These are phyloP conservation scores for Anarhynchus alexandrinus DNA, from an alignment of 2,113 vertebrate genomes.

Conservation along the genomic window DNA sequence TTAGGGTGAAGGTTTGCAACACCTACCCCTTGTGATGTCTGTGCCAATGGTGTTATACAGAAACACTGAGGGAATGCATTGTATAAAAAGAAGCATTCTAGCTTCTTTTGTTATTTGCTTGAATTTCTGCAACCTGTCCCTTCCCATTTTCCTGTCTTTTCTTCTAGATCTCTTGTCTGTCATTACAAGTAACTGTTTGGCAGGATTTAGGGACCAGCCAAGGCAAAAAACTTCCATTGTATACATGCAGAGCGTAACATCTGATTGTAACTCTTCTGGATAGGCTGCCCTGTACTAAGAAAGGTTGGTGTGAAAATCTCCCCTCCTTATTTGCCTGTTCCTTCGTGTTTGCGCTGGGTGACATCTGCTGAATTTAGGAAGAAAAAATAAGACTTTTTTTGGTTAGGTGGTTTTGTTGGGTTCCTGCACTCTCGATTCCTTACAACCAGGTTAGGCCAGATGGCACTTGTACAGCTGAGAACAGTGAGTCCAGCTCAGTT, in stretches of 20 bases:
- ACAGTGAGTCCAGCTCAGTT: rapidly evolving
- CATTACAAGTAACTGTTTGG: neutral
- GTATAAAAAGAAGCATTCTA: neutral
- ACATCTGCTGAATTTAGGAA: neutral
- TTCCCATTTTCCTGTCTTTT: neutral
- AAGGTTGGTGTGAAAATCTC: neutral
- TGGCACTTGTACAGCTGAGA: neutral
- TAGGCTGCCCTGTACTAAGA: neutral
- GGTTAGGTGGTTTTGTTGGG: neutral
- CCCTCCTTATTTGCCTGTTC: neutral
- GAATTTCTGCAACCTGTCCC: neutral
- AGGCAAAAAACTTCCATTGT: neutral
- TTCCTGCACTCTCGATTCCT: neutral
- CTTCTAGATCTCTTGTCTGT: neutral
- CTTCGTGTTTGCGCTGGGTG: neutral
- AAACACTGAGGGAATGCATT: neutral
- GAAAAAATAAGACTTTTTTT: neutral
- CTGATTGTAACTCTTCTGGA: neutral
- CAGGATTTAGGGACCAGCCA: neutral
- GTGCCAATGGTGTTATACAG: neutral
- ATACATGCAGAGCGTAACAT: neutral
- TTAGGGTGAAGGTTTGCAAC: neutral
- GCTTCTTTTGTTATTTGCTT: rapidly evolving
- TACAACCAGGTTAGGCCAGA: neutral
- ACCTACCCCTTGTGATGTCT: neutral